Conservation (phyloP, 2,888 invertebrate species). For the Lycocerus yunnanus region DNA sequence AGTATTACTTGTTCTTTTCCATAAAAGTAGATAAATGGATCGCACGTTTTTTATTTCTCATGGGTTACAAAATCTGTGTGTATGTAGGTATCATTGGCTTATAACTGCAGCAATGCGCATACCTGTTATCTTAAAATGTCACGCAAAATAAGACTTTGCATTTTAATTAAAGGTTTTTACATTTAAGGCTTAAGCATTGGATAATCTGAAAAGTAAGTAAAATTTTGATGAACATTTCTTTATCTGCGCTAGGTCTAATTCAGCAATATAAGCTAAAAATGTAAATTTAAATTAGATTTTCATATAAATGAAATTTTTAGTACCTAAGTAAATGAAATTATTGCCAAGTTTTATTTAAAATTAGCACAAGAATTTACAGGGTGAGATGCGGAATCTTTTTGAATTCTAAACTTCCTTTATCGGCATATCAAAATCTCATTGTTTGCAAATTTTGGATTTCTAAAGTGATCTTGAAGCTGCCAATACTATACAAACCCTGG, state of each 20-base stretch:
- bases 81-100: background rate
- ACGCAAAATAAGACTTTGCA: conserved; percentile 8
- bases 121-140: conserved; percentile 3
- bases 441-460: background rate
- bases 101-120: background rate
- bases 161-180: conserved; percentile 4
- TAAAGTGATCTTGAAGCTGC: background rate
- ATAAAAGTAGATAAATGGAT: background rate
- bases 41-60: background rate
- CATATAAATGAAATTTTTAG: background rate
- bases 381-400: background rate
- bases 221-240: conserved; percentile 5
- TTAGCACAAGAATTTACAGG: background rate
- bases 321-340: background rate
- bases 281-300: conserved; percentile 3
- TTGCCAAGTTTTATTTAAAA: background rate
- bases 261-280: conserved; percentile 1
- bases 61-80: background rate
- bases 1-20: background rate
- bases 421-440: background rate
- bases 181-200: background rate
- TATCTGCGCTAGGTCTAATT: background rate
- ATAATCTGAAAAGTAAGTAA: conserved; percentile 1
- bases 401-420: background rate
- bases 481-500: no score